Evolutionary conservation across 2,888 invertebrate species (phyloP).

Genomic region (Meteorus cinctellus): DNA sequence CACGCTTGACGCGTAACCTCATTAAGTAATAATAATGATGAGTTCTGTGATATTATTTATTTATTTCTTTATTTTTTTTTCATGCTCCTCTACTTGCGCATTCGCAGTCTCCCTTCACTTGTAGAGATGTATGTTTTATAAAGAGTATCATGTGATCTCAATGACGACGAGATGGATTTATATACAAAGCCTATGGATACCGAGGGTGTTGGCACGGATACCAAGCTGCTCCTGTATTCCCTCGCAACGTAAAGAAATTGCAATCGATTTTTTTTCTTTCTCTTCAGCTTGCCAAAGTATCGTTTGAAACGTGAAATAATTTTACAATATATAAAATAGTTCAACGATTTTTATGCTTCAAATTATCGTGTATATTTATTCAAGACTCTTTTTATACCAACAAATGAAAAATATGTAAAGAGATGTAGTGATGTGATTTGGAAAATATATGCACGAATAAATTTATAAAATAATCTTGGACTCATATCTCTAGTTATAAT

Average conservation of each 20-base stretch:
- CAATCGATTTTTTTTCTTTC: background rate
- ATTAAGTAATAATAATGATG: conserved; percentile 31
- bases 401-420: too few species aligned
- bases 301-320: background rate
- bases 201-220: conserved; percentile 37
- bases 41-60: conserved; percentile 5
- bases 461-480: too few species aligned
- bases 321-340: background rate
- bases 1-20: background rate
- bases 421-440: too few species aligned
- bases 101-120: background rate
- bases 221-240: conserved; percentile 3
- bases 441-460: too few species aligned
- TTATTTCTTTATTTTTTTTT: conserved; percentile 15
- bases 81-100: background rate
- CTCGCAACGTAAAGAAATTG: background rate
- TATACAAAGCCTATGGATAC: conserved; percentile 4
- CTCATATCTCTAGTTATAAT: too few species aligned
- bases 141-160: background rate
- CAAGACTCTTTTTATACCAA: too few species aligned
- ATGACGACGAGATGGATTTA: conserved; percentile 9
- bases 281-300: background rate
- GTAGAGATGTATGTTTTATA: background rate
- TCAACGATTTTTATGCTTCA: too few species aligned
- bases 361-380: too few species aligned